These are phyloP conservation scores for Varanus komodoensis DNA, from an alignment of 2,113 vertebrate genomes.

Conservation along the genomic window DNA sequence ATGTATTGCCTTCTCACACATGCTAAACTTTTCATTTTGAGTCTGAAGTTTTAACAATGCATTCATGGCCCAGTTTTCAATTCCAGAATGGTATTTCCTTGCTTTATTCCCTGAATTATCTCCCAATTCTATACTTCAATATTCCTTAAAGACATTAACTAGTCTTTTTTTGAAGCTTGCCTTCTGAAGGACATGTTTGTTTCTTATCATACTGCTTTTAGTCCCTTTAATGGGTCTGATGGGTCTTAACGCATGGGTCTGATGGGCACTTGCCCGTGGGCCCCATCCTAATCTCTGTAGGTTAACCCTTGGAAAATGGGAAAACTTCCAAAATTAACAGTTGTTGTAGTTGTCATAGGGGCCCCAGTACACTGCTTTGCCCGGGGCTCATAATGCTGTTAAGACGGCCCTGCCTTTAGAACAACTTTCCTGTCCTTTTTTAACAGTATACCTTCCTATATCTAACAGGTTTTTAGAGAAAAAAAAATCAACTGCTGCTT, in stretches of 20 bases:
- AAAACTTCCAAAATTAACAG: no score
- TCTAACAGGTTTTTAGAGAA: neutral
- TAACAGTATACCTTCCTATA: neutral
- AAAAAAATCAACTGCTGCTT: neutral
- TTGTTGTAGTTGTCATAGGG: no score
- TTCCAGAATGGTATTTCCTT: neutral
- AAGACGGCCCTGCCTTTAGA: no score
- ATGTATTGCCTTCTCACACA: neutral
- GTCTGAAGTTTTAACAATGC: neutral
- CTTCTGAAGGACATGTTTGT: neutral
- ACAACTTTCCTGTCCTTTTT: neutral
- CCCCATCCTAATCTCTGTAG: no score
- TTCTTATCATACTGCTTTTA: neutral
- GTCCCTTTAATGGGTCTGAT: neutral
- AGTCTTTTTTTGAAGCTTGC: neutral
- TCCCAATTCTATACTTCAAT: no score
- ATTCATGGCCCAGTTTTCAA: neutral
- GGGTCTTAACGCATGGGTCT: no score
- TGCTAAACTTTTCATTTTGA: neutral
- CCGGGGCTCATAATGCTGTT: no score
- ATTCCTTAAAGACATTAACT: neutral
- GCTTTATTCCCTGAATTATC: neutral
- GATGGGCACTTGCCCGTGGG: no score
- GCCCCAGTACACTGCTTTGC: no score
- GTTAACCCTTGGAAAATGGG: no score